Evolutionary conservation across 2,888 invertebrate species (phyloP), one percentile per base, ranked within the genome.

Genomic region (Ophion ventricosus): DNA sequence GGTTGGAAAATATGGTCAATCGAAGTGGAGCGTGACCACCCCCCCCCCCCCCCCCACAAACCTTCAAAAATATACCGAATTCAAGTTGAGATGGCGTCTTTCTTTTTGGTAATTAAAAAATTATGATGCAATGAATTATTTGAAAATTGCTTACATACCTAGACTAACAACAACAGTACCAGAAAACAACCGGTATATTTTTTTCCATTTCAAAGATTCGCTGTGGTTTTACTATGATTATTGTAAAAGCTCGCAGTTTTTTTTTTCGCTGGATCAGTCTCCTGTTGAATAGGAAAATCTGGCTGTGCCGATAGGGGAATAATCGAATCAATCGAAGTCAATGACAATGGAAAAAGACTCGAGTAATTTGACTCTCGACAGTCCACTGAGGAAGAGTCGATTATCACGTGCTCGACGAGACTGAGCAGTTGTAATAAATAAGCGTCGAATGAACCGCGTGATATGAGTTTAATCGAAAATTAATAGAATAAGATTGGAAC

Each of bases 111-210:
- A 17, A 25, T 59, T 85, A 84, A 82, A 85, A 85, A 84, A 87
- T 86, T 83, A 87, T 78, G 82, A 87, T 85, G 63, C 82, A 84
- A 86, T 83, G 82, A 85, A 87, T 86, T 72, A 83, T 80, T 88
- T 86, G 87, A 88, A 88, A 82, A 84, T 88, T 84, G 78, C 86
- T 90, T 87, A 88, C 78, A 84, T 83, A 87, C 80, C 85, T 87
- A 88, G 73, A 86, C 85, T 88, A 88, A 88, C 88, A 89, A 89
- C 87, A 90, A 89, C 87, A 88, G 87, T 88, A 88, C 87, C 86
- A 87, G 86, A 88, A 87, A 88, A 84, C 86, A 87, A 86, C 86
- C 84, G 84, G 75, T 83, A 67, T 72, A 83, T n/a, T 43, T 17
- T n/a, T 43, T 17, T 25, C 4, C 2, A 49, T 84, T 74, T 78